Percentiles rank a stretch among this genome's conserved stretches.
Conservation (phyloP, 2,888 invertebrate genomes). For the Noctuana brunneofusca region DNA sequence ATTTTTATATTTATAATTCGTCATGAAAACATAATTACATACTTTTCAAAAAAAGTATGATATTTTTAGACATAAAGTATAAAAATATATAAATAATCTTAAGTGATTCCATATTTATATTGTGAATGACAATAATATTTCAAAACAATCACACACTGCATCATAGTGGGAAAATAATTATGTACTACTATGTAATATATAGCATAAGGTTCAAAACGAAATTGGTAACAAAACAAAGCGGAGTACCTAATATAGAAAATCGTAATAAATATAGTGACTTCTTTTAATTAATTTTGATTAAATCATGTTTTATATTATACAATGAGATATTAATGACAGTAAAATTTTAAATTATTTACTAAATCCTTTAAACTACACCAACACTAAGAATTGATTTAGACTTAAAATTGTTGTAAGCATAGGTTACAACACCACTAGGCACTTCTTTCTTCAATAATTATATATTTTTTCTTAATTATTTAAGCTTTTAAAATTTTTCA, state of each 20-base stretch:
- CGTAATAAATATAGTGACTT: too few species aligned
- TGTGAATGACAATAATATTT: neutral
- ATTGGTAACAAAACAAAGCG: neutral
- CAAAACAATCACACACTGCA: neutral
- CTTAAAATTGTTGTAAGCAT: neutral
- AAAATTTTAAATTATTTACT: neutral
- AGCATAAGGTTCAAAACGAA: neutral
- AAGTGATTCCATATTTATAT: neutral
- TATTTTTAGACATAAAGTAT: neutral
- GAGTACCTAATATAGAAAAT: too few species aligned
- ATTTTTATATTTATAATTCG: neutral
- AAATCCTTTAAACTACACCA: neutral
- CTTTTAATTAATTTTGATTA: too few species aligned
- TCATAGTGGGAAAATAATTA: neutral
- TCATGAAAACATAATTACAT: neutral
- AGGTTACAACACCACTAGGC: constrained; percentile 4
- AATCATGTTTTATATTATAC: neutral
- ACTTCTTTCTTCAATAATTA: constrained; percentile 4
- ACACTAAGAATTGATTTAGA: neutral
- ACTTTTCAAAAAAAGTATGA: neutral
- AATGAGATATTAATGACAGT: too few species aligned
- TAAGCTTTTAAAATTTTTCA: neutral
- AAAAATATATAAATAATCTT: neutral
- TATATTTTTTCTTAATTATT: neutral
- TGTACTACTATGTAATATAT: neutral